Evolutionary conservation across 2,797 vertebrate species (phyloP).

Genomic region (Silurus aristotelis): DNA sequence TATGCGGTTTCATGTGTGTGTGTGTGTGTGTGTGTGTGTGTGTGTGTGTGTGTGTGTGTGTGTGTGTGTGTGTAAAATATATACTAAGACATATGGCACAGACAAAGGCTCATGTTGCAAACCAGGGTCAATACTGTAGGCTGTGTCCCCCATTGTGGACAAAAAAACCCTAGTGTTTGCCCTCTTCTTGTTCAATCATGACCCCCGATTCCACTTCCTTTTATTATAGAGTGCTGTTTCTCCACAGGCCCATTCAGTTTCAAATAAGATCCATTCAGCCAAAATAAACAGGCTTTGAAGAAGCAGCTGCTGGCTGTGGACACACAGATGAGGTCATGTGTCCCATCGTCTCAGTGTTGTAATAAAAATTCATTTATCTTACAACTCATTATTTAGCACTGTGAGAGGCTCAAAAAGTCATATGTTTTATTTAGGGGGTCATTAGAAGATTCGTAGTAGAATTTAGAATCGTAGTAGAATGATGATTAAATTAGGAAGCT

Average conservation of each 20-base stretch:
- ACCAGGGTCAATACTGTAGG: constrained; percentile 57
- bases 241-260: constrained; percentile 64
- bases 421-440: background rate
- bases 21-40: background rate
- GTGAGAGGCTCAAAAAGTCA: background rate
- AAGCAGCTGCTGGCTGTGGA: constrained; percentile 64
- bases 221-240: constrained; percentile 40
- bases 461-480: too few species aligned
- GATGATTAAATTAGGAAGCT: background rate
- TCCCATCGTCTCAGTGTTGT: constrained; percentile 33
- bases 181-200: constrained; percentile 22
- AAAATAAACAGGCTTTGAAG: constrained; percentile 49
- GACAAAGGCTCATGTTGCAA: constrained; percentile 60
- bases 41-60: constrained; percentile 5
- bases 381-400: constrained; percentile 49
- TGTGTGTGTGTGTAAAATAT: constrained; percentile 31
- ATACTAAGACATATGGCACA: constrained; percentile 66
- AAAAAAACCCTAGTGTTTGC: constrained; percentile 56
- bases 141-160: constrained; percentile 57
- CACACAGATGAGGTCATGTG: constrained; percentile 47
- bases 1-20: background rate
- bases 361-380: constrained; percentile 32
- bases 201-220: constrained; percentile 51
- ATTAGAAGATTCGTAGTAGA: background rate
- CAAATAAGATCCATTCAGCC: constrained; percentile 65